Evolutionary conservation across 2,113 vertebrate genomes (phyloP), one percentile per base, ranked within the genome.

Genomic region (Hoplias malabaricus): DNA sequence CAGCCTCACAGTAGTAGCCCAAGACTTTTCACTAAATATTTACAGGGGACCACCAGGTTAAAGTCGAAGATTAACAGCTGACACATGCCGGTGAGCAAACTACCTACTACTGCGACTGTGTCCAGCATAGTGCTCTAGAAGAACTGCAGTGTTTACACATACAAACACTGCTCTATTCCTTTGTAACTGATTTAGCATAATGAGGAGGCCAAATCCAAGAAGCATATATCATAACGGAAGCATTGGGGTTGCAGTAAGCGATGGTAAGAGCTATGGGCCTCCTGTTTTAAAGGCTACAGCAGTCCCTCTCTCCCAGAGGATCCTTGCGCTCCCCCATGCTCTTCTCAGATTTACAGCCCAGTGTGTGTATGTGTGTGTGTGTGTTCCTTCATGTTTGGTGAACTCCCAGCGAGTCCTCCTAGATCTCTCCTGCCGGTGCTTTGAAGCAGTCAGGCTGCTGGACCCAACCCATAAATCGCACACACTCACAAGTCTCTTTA

Each of bases 401-500:
- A 89, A 90, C 78, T 86, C 84, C 80, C 88, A 82, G 81, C 75
- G 84, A 80, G 84, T 87, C 86, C 79, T 78, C 76, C 66, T 79
- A 79, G 72, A 29, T 68, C 85, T 82, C 88, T 84, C 84, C 82
- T 80, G 40, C 56, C 73, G 75, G 84, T 71, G 82, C 87, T 91
- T 89, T 91, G 88, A 91, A 90, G 86, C 83, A 78, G 79, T 74
- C 82, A 69, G 63, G 80, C 67, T 81, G 79, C 90, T 93, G 90
- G 90, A 93, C 93, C 94, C 90, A 84, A 86, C 93, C 92, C 93
- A 96, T 98, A 96, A 98, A 98, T 96, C 94, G 91, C 92, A 89
- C 90, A 43, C 76, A 50, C 88, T 90, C 92, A 90, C 88, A 48
- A 83, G 84, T 90, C 91, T 89, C 94, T 94, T 93, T 93, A 95